Percentiles rank a stretch among this genome's conserved stretches.
phyloP scores from a whole-genome alignment of 2,888 invertebrate genomes.

The Strigamia crassipes region DNA sequence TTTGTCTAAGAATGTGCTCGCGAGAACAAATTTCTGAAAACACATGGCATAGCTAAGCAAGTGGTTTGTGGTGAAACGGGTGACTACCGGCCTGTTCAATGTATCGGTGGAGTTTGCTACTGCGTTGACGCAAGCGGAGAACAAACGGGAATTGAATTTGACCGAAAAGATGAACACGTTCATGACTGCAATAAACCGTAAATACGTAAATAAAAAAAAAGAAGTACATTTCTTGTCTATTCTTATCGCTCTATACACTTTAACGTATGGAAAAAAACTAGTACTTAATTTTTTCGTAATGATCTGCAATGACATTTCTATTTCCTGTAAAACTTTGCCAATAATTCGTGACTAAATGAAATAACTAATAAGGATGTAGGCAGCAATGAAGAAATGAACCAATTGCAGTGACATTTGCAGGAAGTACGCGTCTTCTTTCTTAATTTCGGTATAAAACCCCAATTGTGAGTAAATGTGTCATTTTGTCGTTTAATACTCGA shows the following conservation, averaged over 20 bases:
- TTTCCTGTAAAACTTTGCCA: constrained; percentile 6
- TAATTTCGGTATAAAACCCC: background rate
- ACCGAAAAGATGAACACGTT: background rate
- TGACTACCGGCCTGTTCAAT: constrained; percentile 68
- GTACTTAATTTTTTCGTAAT: background rate
- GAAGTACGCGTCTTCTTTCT: constrained; percentile 25
- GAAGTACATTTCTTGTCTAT: background rate
- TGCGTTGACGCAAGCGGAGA: constrained; percentile 69
- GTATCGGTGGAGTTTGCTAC: constrained; percentile 66
- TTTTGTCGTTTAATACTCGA: background rate
- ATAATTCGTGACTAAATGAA: background rate
- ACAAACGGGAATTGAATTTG: constrained; percentile 53
- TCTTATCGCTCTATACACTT: background rate
- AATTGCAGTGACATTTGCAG: constrained; percentile 6
- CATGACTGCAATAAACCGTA: background rate
- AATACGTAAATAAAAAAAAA: background rate
- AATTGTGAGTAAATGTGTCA: background rate
- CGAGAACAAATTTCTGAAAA: constrained; percentile 44
- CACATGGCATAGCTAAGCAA: constrained; percentile 56
- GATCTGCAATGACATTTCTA: constrained; percentile 10
- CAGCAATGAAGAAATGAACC: background rate
- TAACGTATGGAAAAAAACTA: constrained; percentile 22
- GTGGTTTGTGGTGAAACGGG: constrained; percentile 70
- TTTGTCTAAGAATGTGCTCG: constrained; percentile 68
- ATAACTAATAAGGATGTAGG: background rate